Conservation (phyloP, 2,888 invertebrate genomes). For the Brachypalpus laphriformis region DNA sequence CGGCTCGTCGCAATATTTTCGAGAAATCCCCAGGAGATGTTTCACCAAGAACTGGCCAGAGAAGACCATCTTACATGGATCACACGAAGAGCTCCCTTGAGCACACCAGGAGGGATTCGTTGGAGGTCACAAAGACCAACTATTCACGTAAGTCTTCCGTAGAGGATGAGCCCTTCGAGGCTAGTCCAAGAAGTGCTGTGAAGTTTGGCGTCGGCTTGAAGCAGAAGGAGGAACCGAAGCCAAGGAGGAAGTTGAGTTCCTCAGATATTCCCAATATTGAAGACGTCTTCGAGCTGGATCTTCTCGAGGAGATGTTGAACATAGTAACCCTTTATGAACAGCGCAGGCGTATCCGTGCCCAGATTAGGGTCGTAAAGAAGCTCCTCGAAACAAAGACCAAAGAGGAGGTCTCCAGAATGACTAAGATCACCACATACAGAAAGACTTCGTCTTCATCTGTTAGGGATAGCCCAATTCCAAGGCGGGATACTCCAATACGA, state of each 20-base stretch:
- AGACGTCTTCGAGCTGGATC: slow-evolving; percentile 88
- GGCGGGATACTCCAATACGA: slow-evolving; percentile 40
- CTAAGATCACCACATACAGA: slow-evolving; percentile 47
- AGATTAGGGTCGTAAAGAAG: slow-evolving; percentile 89
- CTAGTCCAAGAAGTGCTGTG: slow-evolving; percentile 84
- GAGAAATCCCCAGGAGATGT: slow-evolving; percentile 76
- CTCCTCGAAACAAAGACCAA: slow-evolving; percentile 82
- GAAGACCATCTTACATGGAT: slow-evolving; percentile 82
- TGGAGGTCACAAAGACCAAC: slow-evolving; percentile 80
- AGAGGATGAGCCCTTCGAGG: slow-evolving; percentile 82
- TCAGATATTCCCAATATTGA: slow-evolving; percentile 86
- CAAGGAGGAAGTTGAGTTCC: slow-evolving; percentile 83
- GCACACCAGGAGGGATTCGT: slow-evolving; percentile 81
- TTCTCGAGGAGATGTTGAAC: slow-evolving; percentile 89
- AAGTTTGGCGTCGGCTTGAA: slow-evolving; percentile 89
- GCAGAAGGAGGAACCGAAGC: slow-evolving; percentile 84
- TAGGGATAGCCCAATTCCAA: slow-evolving; percentile 50
- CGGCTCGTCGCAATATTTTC: slow-evolving; percentile 80
- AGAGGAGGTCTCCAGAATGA: slow-evolving; percentile 64
- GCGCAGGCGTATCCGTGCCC: slow-evolving; percentile 89
- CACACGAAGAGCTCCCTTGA: slow-evolving; percentile 82
- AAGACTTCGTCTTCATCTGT: slow-evolving; percentile 56
- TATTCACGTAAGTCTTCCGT: slow-evolving; percentile 79
- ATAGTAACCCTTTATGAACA: slow-evolving; percentile 90
- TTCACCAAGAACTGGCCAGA: slow-evolving; percentile 46